These are phyloP conservation scores for Philereme transversata DNA, from an alignment of 2,888 invertebrate species.

Conservation along the genomic window DNA sequence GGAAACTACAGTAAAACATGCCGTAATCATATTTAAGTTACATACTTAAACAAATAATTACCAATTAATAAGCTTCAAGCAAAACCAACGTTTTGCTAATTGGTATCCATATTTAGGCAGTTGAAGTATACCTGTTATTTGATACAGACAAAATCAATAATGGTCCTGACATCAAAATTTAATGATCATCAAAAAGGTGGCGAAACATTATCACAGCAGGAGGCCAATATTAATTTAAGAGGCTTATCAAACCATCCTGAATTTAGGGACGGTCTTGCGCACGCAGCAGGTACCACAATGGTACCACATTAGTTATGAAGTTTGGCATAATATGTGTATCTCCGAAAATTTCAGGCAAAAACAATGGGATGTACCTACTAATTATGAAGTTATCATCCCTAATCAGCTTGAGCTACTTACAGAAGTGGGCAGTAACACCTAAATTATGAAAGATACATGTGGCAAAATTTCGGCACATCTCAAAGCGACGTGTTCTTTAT, in stretches of 20 bases:
- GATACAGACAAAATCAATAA: not conserved
- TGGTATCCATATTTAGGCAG: too few relatives aligned
- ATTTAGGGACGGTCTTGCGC: not conserved
- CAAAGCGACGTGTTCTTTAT: constrained; percentile 58
- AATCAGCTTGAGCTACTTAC: not conserved
- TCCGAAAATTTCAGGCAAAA: too few relatives aligned
- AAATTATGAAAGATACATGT: not conserved
- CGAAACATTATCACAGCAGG: constrained; percentile 21
- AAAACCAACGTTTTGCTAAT: not conserved
- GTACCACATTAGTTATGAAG: too few relatives aligned
- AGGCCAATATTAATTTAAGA: not conserved
- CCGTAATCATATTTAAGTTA: too few relatives aligned
- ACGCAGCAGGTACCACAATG: too few relatives aligned
- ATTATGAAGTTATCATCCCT: too few relatives aligned
- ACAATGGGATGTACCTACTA: too few relatives aligned
- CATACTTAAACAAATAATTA: too few relatives aligned
- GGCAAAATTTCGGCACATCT: constrained; percentile 56
- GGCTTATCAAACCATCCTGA: constrained; percentile 3
- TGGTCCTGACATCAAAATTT: constrained; percentile 1
- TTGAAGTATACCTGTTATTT: too few relatives aligned
- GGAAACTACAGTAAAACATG: too few relatives aligned
- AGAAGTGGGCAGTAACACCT: not conserved
- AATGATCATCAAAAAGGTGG: constrained; percentile 10
- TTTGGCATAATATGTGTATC: too few relatives aligned
- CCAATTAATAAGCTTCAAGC: not conserved